Evolutionary conservation across 2,113 vertebrate species (phyloP).

Genomic region (Cynoglossus semilaevis): DNA sequence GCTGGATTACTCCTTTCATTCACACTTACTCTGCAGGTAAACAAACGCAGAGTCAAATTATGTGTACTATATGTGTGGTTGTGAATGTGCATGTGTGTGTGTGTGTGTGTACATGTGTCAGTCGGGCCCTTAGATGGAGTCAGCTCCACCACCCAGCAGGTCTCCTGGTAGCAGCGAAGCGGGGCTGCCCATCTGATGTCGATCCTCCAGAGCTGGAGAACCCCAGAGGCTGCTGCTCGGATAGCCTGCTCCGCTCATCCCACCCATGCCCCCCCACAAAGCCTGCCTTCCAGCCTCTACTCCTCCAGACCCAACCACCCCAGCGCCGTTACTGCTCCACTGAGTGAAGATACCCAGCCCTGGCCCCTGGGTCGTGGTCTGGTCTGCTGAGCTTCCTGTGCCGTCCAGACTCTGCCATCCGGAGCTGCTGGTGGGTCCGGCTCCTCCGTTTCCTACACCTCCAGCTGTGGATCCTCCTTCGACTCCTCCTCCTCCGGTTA

Average conservation of each 20-base stretch:
- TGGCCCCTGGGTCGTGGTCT: conserved; percentile 78
- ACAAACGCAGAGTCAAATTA: conserved; percentile 46
- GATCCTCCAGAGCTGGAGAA: conserved; percentile 89
- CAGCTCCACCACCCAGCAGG: conserved; percentile 94
- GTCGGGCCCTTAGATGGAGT: conserved; percentile 87
- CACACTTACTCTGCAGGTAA: conserved; percentile 41
- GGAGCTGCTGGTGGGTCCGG: conserved; percentile 60
- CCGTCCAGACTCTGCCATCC: conserved; percentile 96
- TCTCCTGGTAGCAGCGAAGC: conserved; percentile 97
- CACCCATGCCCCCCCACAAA: conserved; percentile 86
- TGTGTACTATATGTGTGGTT: conserved; percentile 32
- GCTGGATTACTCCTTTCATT: neutral
- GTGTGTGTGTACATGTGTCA: conserved; percentile 31
- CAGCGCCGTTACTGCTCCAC: conserved; percentile 88
- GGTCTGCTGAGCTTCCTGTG: conserved; percentile 89
- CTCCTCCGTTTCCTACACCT: conserved; percentile 48
- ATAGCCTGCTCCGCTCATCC: conserved; percentile 82
- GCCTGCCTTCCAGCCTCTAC: conserved; percentile 83
- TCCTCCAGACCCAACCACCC: conserved; percentile 74
- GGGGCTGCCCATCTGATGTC: conserved; percentile 97
- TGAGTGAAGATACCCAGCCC: conserved; percentile 91
- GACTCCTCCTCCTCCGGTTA: conserved; percentile 42
- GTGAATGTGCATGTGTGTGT: conserved; percentile 23
- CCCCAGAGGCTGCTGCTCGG: conserved; percentile 91
- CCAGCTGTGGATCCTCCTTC: conserved; percentile 49